A percentile compares a stretch with the other conserved stretches of the same genome.
phyloP scores from a whole-genome alignment of 2,113 vertebrate species.

The Carassius gibelio region DNA sequence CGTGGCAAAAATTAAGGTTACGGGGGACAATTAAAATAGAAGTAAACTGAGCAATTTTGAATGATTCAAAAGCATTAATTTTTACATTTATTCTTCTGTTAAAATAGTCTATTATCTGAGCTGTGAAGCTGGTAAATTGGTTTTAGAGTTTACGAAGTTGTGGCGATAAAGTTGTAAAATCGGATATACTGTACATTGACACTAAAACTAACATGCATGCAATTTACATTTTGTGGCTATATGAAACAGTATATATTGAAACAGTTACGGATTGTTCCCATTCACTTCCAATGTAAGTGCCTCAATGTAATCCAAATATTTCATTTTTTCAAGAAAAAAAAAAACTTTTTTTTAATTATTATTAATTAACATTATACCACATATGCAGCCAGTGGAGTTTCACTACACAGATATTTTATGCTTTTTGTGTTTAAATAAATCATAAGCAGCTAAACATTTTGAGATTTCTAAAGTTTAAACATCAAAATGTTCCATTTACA shows the following conservation, averaged over 20 bases:
- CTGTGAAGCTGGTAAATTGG: background rate
- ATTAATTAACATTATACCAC: background rate
- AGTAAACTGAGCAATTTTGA: background rate
- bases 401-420: background rate
- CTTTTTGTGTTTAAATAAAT: background rate
- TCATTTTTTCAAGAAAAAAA: background rate
- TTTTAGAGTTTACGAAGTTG: background rate
- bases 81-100: background rate
- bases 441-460: slow-evolving; percentile 1
- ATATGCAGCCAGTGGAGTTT: background rate
- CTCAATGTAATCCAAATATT: too few relatives aligned
- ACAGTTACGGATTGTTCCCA: background rate
- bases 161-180: background rate
- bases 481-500: background rate
- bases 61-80: background rate
- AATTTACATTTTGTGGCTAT: background rate
- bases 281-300: background rate
- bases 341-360: background rate
- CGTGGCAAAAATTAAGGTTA: background rate
- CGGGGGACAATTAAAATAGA: background rate
- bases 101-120: background rate
- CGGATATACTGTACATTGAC: background rate
- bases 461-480: background rate
- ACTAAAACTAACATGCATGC: background rate
- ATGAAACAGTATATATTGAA: background rate